Evolutionary conservation across 1,140 invertebrate species (phyloP).

Genomic region (Antheraea pernyi): DNA sequence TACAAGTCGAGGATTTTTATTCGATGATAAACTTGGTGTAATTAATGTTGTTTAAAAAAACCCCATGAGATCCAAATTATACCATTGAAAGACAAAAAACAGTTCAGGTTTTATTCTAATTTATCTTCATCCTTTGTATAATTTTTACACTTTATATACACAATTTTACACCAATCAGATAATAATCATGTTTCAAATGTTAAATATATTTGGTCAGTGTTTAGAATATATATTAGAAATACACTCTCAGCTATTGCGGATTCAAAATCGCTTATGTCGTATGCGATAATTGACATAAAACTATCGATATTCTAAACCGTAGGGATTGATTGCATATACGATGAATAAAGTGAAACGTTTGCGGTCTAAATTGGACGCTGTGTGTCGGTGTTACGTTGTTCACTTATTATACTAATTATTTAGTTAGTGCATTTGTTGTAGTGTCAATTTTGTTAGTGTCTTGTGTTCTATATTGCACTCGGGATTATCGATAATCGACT

Average conservation of each 20-base stretch:
- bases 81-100: too few species aligned
- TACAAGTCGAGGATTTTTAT: too few species aligned
- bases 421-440: slow-evolving; percentile 36
- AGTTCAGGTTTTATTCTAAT: too few species aligned
- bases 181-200: too few species aligned
- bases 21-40: too few species aligned
- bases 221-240: background rate
- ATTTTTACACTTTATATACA: too few species aligned
- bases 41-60: too few species aligned
- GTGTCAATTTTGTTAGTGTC: slow-evolving; percentile 35
- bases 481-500: background rate
- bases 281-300: background rate
- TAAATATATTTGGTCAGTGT: background rate
- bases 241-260: background rate
- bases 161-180: too few species aligned
- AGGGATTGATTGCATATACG: background rate
- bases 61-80: too few species aligned
- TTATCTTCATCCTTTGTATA: too few species aligned
- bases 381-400: slow-evolving; percentile 27
- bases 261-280: background rate
- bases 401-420: slow-evolving; percentile 17
- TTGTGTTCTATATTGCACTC: slow-evolving; percentile 18
- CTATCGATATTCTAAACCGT: background rate
- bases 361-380: slow-evolving; percentile 1
- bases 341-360: background rate